A percentile compares a stretch with the other conserved stretches of the same genome.
Conservation (phyloP, 2,113 vertebrate genomes). For the Circaetus cinerascens region DNA sequence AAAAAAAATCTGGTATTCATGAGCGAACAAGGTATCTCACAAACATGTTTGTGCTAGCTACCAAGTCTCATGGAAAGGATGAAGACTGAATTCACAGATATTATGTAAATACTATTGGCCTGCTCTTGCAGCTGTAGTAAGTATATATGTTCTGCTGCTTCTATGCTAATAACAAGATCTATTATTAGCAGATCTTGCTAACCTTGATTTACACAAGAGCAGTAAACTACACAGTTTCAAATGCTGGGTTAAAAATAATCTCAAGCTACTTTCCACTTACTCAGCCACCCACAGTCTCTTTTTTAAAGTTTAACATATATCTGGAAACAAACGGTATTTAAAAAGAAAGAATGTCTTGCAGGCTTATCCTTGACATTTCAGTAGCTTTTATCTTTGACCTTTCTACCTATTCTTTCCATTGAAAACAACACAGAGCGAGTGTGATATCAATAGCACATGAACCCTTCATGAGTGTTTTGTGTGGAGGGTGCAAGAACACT, state of each 20-base stretch:
- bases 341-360: constrained; percentile 18
- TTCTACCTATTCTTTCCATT: background rate
- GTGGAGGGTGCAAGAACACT: background rate
- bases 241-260: background rate
- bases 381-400: constrained; percentile 47
- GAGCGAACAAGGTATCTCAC: background rate
- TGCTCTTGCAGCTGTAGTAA: background rate
- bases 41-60: background rate
- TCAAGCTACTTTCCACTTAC: background rate
- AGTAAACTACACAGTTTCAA: background rate
- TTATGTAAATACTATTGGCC: background rate
- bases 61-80: background rate
- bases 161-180: background rate
- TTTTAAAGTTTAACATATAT: background rate
- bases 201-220: background rate
- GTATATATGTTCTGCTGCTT: background rate
- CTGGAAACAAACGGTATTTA: constrained; percentile 26
- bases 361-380: constrained; percentile 50
- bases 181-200: background rate
- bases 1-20: background rate
- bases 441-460: background rate
- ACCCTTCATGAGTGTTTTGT: background rate
- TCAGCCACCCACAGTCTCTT: background rate
- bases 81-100: background rate
- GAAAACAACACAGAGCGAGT: background rate